Percentiles rank a stretch among this genome's conserved stretches.
Evolutionary conservation across 2,888 invertebrate genomes (phyloP).

Genomic region (Tolmerus cingulatus): DNA sequence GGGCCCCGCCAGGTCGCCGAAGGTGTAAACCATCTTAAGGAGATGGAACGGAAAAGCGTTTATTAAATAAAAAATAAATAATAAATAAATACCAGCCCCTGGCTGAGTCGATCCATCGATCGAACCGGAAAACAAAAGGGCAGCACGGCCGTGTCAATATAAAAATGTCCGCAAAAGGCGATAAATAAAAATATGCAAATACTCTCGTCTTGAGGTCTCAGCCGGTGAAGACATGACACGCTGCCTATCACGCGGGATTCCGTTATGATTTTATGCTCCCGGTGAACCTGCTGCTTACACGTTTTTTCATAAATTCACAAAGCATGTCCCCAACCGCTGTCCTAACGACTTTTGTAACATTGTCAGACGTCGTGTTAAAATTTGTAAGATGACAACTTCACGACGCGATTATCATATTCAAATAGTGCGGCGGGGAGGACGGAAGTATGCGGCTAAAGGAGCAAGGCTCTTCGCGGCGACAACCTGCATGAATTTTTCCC

Average conservation of each 20-base stretch:
- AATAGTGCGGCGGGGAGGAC: conserved; percentile 49
- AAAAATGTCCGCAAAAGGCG: neutral
- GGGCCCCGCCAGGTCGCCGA: neutral
- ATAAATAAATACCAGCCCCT: neutral
- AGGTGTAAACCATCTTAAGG: neutral
- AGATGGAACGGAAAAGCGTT: neutral
- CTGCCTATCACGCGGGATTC: neutral
- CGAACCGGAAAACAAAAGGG: neutral
- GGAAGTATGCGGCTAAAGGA: conserved; percentile 37
- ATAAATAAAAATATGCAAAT: neutral
- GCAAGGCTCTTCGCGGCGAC: neutral
- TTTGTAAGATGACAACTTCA: conserved; percentile 56
- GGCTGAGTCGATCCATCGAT: neutral
- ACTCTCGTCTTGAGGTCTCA: neutral
- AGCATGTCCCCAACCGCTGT: neutral
- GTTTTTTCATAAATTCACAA: conserved; percentile 3
- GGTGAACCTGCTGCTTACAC: conserved; percentile 5
- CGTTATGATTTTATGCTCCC: conserved; percentile 7
- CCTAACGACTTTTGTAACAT: conserved; percentile 45
- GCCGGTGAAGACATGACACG: neutral
- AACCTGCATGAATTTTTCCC: conserved; percentile 17
- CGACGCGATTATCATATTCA: conserved; percentile 55
- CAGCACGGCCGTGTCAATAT: neutral
- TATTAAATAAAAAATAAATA: neutral
- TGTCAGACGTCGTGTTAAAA: conserved; percentile 55